A percentile compares a stretch with the other conserved stretches of the same genome.
These are phyloP conservation scores for Calycopis cecrops DNA, from an alignment of 1,140 invertebrate species.

Conservation along the genomic window DNA sequence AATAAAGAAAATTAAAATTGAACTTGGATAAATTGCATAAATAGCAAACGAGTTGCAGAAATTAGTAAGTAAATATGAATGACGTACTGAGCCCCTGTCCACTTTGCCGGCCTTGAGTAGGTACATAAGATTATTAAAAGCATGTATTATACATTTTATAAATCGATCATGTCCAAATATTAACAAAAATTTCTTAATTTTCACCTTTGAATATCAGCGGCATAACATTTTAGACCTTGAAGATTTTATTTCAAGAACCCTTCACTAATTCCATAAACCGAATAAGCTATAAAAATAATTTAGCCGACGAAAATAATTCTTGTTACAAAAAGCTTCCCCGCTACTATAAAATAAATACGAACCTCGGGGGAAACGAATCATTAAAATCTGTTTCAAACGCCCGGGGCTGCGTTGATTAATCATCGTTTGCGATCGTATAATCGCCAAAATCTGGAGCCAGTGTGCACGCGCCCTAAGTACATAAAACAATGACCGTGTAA, in stretches of 20 bases:
- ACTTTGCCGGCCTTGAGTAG: too few species aligned
- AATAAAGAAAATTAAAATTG: background rate
- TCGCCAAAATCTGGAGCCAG: constrained; percentile 14
- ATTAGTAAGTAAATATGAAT: background rate
- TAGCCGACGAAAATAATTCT: background rate
- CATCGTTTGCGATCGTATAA: constrained; percentile 55
- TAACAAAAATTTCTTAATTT: too few species aligned
- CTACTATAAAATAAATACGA: constrained; percentile 40
- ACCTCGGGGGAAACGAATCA: constrained; percentile 53
- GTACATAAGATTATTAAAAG: too few species aligned
- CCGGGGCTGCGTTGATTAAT: constrained; percentile 57
- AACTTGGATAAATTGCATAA: too few species aligned
- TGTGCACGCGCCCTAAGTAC: constrained; percentile 41
- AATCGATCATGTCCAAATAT: too few species aligned
- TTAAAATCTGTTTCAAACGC: constrained; percentile 56
- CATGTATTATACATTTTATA: too few species aligned
- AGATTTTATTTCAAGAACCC: too few species aligned
- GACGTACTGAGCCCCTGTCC: too few species aligned
- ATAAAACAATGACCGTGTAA: constrained; percentile 36
- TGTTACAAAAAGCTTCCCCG: background rate
- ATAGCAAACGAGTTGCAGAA: background rate
- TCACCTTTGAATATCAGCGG: too few species aligned
- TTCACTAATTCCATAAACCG: too few species aligned
- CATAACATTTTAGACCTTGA: too few species aligned
- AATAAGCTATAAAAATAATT: background rate